These are phyloP conservation scores for Heliconius ethilla DNA, from an alignment of 2,888 invertebrate genomes.

Conservation along the genomic window DNA sequence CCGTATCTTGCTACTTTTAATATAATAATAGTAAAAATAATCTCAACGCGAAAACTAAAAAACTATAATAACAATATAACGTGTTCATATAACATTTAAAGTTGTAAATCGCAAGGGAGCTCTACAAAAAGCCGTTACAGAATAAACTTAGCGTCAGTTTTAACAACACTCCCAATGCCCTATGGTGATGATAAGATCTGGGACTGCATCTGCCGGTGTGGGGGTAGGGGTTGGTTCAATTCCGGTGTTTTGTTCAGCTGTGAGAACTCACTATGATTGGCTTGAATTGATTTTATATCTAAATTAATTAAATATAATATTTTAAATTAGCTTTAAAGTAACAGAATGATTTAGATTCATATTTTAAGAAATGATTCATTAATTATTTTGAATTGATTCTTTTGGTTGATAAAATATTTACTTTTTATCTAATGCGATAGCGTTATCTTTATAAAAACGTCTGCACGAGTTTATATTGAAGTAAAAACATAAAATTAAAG, in stretches of 20 bases:
- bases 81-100: slow-evolving; percentile 19
- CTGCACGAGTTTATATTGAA: neutral
- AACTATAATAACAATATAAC: neutral
- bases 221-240: slow-evolving; percentile 67
- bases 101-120: slow-evolving; percentile 50
- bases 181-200: slow-evolving; percentile 79
- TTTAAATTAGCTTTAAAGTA: neutral
- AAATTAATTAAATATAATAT: slow-evolving; percentile 34
- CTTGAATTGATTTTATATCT: slow-evolving; percentile 66
- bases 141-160: slow-evolving; percentile 70
- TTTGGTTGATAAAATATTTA: neutral
- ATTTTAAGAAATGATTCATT: neutral
- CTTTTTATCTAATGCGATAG: neutral
- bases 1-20: neutral
- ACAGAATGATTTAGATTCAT: neutral
- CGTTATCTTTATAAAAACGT: neutral
- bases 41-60: neutral
- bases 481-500: neutral
- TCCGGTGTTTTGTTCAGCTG: slow-evolving; percentile 73
- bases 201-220: slow-evolving; percentile 72
- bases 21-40: neutral
- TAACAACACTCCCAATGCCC: slow-evolving; percentile 71
- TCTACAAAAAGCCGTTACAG: slow-evolving; percentile 72
- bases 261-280: slow-evolving; percentile 73
- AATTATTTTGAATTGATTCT: neutral